Evolutionary conservation across 2,888 invertebrate species (phyloP).

Genomic region (Pyralis farinalis): DNA sequence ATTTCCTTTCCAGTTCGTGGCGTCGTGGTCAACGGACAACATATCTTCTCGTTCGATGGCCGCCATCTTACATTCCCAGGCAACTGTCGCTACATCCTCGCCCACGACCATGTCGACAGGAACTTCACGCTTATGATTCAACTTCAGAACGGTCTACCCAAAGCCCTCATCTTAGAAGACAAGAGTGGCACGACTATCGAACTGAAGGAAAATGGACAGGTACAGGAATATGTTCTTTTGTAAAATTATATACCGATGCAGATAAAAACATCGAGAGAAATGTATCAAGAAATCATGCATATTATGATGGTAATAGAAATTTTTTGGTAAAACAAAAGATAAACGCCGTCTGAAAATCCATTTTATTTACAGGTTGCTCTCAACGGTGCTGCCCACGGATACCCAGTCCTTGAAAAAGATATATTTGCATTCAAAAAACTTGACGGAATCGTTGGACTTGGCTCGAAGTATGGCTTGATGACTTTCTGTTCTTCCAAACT

Average conservation of each 20-base stretch:
- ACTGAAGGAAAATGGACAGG: constrained; percentile 83
- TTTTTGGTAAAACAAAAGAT: neutral
- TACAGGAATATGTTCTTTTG: no score
- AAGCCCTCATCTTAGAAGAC: constrained; percentile 85
- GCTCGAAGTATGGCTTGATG: constrained; percentile 83
- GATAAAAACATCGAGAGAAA: no score
- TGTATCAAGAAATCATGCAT: no score
- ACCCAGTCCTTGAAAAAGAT: constrained; percentile 82
- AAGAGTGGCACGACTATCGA: constrained; percentile 83
- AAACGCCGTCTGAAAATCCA: neutral
- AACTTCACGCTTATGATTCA: constrained; percentile 92
- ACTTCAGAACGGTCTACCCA: constrained; percentile 84
- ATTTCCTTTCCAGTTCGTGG: constrained; percentile 78
- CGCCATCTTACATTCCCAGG: constrained; percentile 90
- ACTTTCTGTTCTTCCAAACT: constrained; percentile 83
- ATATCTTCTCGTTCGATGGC: constrained; percentile 94
- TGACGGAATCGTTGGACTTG: constrained; percentile 78
- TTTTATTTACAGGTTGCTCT: constrained; percentile 70
- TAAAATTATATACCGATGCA: no score
- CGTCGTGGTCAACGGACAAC: constrained; percentile 88
- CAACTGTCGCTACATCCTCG: constrained; percentile 91
- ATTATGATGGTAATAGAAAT: no score
- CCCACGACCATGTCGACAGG: constrained; percentile 90
- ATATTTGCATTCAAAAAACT: constrained; percentile 83
- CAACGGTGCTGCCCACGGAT: constrained; percentile 85